Evolutionary conservation across 2,888 invertebrate species (phyloP).

Genomic region (Drosophila tanythrix): DNA sequence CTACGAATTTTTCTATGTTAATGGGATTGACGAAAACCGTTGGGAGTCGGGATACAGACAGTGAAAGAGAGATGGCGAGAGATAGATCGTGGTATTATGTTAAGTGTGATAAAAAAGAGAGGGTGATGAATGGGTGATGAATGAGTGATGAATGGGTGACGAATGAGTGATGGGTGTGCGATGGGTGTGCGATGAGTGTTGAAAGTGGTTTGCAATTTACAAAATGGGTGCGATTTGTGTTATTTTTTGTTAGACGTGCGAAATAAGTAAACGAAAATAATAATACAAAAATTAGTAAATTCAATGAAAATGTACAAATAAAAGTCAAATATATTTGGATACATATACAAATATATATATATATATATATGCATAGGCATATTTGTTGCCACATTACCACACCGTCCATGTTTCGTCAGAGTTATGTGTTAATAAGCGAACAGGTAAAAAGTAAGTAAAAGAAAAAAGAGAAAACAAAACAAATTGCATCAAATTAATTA

Average conservation of each 20-base stretch:
- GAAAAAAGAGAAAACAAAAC: slow-evolving; percentile 47
- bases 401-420: slow-evolving; percentile 21
- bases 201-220: slow-evolving; percentile 14
- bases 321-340: not conserved
- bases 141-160: not conserved
- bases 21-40: slow-evolving; percentile 60
- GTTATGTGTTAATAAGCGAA: slow-evolving; percentile 1
- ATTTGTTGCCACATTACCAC: slow-evolving; percentile 17
- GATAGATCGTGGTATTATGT: not conserved
- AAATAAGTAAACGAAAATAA: slow-evolving; percentile 51
- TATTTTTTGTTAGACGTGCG: slow-evolving; percentile 44
- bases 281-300: slow-evolving; percentile 59
- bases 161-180: not conserved
- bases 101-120: not conserved
- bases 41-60: slow-evolving; percentile 31
- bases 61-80: slow-evolving; percentile 4
- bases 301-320: slow-evolving; percentile 31
- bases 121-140: not conserved
- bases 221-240: slow-evolving; percentile 13
- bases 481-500: slow-evolving; percentile 57
- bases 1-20: slow-evolving; percentile 87
- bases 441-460: slow-evolving; percentile 17
- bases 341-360: slow-evolving; percentile 2
- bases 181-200: slow-evolving; percentile 16
- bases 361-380: not conserved